Evolutionary conservation across 2,888 invertebrate species (phyloP), one percentile per base, ranked within the genome.

Genomic region (Stratiomys singularior): DNA sequence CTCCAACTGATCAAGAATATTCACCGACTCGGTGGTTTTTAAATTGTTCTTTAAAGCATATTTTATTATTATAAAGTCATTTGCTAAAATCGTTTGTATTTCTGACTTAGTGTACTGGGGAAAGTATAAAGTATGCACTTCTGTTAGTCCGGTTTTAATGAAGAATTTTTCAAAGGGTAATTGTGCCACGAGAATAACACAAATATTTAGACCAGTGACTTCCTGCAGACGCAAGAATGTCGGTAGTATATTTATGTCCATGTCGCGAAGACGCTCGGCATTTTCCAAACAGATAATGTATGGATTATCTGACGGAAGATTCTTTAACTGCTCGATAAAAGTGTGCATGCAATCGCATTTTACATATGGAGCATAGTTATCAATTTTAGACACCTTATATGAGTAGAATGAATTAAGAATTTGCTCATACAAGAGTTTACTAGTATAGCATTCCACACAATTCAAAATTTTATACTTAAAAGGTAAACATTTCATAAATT

Each of bases 91-190:
- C 81, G 89, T 85, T 44, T 85, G 80, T 0, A 90, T 85, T 86
- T 95, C 92, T 44, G 93, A 92, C 87, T 93, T 93, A 52, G 89
- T 92, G 85, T 96, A 97, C 84, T 96, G 96, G 0, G 93, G 91
- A 84, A 96, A 95, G 84, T 92, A 90, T 21, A 97, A 83, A 80
- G 90, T 90, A 47, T 94, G 89, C 0, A 95, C 93, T 80, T 94
- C 93, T 11, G 89, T 86, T 15, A 92, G 88, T 1, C 93, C 93
- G 79, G 91, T 91, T 85, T 92, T 93, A 67, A 89, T 89, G 82
- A 91, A 89, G 84, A 92, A 96, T 84, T 95, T 96, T 82, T 96
- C 95, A 86, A 94, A 95, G 7, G 92, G 89, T 77, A 96, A 89
- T 85, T 94, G 92, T 0, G 94, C 94, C 44, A 95, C 86, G 60